phyloP scores from a whole-genome alignment of 2,113 vertebrate species.

The Crotalus helleri region DNA sequence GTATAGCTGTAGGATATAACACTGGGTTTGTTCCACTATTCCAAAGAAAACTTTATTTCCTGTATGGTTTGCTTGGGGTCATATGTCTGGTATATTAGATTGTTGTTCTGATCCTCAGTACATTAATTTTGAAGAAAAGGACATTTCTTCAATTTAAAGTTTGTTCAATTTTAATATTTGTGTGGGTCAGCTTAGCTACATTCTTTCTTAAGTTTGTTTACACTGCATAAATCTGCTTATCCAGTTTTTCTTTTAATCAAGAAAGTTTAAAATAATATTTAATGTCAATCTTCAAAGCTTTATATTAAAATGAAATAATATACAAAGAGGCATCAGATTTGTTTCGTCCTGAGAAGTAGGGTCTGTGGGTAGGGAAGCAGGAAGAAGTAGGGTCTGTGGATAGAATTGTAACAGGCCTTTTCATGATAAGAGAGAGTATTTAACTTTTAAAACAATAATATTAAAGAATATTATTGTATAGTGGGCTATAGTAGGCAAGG shows the following conservation, averaged over 20 bases:
- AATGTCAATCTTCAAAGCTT: neutral
- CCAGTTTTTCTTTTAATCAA: neutral
- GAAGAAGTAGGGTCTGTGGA: neutral
- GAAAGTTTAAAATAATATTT: neutral
- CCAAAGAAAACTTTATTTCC: constrained; percentile 30
- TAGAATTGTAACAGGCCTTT: neutral
- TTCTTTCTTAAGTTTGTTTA: neutral
- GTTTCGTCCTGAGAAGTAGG: neutral
- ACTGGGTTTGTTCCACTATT: neutral
- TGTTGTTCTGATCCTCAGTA: constrained; percentile 41
- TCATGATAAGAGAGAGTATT: neutral
- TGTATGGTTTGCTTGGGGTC: constrained; percentile 18
- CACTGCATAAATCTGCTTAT: neutral
- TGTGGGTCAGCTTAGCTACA: neutral
- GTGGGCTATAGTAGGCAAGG: too few species aligned
- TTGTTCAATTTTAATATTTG: neutral
- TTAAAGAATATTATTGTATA: neutral
- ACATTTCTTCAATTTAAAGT: neutral
- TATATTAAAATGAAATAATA: neutral
- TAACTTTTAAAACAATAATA: too few species aligned
- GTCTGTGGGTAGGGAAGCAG: neutral
- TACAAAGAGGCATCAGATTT: neutral
- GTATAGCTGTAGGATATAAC: constrained; percentile 16
- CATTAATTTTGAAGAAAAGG: constrained; percentile 8
- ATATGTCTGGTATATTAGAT: constrained; percentile 33